A percentile compares a stretch with the other conserved stretches of the same genome.
Conservation (phyloP, 2,113 vertebrate genomes). For the Lagopus muta region DNA sequence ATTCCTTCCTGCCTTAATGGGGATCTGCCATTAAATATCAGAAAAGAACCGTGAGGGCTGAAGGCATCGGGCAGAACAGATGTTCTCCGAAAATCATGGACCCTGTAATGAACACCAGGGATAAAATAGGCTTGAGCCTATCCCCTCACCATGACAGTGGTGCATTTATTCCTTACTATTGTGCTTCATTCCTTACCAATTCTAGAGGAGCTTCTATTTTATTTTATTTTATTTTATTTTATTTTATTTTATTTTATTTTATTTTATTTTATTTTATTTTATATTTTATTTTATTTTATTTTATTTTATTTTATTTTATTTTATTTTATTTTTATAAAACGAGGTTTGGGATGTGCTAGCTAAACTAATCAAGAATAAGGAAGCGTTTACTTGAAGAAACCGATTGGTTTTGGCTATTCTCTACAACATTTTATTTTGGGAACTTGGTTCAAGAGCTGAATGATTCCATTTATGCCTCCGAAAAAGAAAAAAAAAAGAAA, state of each 20-base stretch:
- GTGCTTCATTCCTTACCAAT: not conserved
- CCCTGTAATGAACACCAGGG: slow-evolving; percentile 9
- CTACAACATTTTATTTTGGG: not conserved
- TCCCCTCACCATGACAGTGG: not conserved
- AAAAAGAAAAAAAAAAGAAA: too few species aligned
- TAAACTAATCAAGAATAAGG: not conserved
- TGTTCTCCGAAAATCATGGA: slow-evolving; percentile 28
- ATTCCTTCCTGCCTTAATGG: not conserved
- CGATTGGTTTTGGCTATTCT: not conserved
- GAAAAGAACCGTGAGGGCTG: not conserved
- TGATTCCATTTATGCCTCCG: not conserved
- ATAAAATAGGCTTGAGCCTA: not conserved
- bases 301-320: slow-evolving; percentile 31
- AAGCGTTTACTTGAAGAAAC: not conserved
- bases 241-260: slow-evolving; percentile 8
- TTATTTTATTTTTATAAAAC: not conserved
- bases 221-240: too few species aligned
- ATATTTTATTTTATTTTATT: not conserved
- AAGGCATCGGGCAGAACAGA: slow-evolving; percentile 5
- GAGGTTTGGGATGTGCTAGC: not conserved
- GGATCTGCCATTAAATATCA: slow-evolving; percentile 4
- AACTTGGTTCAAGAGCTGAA: not conserved
- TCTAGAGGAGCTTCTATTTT: not conserved
- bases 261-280: slow-evolving; percentile 3
- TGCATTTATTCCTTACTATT: too few species aligned